Conservation (phyloP, 2,888 invertebrate species). For the Drosophila cognata region DNA sequence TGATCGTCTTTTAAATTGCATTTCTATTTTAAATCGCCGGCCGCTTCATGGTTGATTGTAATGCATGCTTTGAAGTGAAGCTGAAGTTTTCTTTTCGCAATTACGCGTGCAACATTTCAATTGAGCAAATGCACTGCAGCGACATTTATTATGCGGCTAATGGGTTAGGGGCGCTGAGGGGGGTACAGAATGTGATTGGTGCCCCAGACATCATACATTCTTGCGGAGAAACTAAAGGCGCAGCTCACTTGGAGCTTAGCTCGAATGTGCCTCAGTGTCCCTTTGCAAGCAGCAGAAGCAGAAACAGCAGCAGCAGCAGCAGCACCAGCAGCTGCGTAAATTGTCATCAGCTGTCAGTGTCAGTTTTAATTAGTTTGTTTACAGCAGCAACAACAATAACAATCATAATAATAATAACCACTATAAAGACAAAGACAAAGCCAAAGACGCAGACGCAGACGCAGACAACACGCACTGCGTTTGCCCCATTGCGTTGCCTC, state of each 20-base stretch:
- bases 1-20: constrained; percentile 66
- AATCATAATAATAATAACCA: constrained; percentile 38
- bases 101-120: constrained; percentile 82
- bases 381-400: constrained; percentile 58
- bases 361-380: constrained; percentile 81
- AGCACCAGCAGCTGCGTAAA: constrained; percentile 67
- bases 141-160: constrained; percentile 52
- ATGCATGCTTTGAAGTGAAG: constrained; percentile 56
- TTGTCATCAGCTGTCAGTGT: constrained; percentile 82
- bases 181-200: constrained; percentile 7
- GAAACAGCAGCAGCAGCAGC: constrained; percentile 53
- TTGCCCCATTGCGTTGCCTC: constrained; percentile 39
- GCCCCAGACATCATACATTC: constrained; percentile 57
- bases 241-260: constrained; percentile 53
- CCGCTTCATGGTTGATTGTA: constrained; percentile 32
- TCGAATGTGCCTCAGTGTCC: constrained; percentile 36
- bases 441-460: constrained; percentile 24
- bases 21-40: constrained; percentile 56
- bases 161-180: not conserved
- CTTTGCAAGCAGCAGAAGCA: constrained; percentile 16
- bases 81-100: constrained; percentile 63
- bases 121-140: constrained; percentile 60
- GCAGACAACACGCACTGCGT: constrained; percentile 52
- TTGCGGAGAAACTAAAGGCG: constrained; percentile 61
- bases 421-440: constrained; percentile 32